Evolutionary conservation across 1,140 invertebrate genomes (phyloP).

Genomic region (Diachasmimorpha longicaudata): DNA sequence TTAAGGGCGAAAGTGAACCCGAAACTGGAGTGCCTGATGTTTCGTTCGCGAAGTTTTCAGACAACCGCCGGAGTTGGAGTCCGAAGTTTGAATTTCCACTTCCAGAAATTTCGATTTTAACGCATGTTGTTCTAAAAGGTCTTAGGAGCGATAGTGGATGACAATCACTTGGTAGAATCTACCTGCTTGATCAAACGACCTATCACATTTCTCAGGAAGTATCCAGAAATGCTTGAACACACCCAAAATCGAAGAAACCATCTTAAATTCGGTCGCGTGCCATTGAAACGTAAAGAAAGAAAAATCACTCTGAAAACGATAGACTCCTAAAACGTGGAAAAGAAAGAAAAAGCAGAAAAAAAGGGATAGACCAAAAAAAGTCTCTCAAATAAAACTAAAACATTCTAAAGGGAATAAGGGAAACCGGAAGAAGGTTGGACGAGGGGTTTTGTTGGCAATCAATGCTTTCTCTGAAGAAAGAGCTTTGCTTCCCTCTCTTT

Average conservation of each 20-base stretch:
- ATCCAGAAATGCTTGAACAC: too few species aligned
- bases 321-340: slow-evolving; percentile 1
- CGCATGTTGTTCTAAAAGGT: neutral
- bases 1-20: neutral
- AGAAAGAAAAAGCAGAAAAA: slow-evolving; percentile 11
- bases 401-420: slow-evolving; percentile 6
- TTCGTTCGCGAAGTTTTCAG: neutral
- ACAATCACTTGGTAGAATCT: too few species aligned
- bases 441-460: slow-evolving; percentile 58
- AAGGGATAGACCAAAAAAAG: neutral
- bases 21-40: neutral
- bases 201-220: too few species aligned
- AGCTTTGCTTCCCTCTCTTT: slow-evolving; percentile 13
- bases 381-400: slow-evolving; percentile 7
- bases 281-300: slow-evolving; percentile 1
- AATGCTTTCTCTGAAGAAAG: slow-evolving; percentile 52
- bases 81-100: neutral
- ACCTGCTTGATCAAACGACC: too few species aligned
- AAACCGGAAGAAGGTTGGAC: slow-evolving; percentile 22
- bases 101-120: neutral
- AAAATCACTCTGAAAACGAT: slow-evolving; percentile 16
- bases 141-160: too few species aligned
- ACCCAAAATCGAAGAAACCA: too few species aligned
- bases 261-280: slow-evolving; percentile 18
- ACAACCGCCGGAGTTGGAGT: neutral